A percentile compares a stretch with the other conserved stretches of the same genome.
These are phyloP conservation scores for Marcusenius ussheri DNA, from an alignment of 2,113 vertebrate genomes.

Conservation along the genomic window DNA sequence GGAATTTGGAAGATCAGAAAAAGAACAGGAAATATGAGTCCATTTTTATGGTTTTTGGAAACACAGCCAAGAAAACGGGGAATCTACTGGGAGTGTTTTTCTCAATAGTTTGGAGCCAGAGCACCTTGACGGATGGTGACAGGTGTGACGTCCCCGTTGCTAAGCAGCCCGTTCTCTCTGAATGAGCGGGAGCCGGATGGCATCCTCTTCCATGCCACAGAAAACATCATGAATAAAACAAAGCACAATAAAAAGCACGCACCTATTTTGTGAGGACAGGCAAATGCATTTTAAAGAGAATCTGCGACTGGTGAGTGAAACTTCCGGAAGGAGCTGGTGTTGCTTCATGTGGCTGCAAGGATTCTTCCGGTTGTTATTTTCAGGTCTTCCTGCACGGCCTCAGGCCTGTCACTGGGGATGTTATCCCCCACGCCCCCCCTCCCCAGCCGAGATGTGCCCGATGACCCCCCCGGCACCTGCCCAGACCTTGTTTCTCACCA, in stretches of 20 bases:
- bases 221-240: background rate
- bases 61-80: background rate
- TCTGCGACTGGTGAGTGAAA: background rate
- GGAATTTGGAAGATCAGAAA: background rate
- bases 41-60: background rate
- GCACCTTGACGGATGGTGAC: background rate
- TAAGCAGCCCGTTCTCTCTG: background rate
- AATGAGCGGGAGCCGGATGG: background rate
- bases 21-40: background rate
- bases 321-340: background rate
- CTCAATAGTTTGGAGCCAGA: background rate
- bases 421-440: background rate
- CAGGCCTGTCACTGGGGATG: background rate
- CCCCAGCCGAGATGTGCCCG: background rate
- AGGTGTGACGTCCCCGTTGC: background rate
- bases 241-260: background rate
- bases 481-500: constrained; percentile 6
- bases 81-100: background rate
- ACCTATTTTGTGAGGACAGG: background rate
- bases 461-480: background rate
- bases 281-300: background rate
- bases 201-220: background rate
- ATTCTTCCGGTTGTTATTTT: background rate
- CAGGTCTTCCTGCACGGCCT: background rate
- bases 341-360: background rate